phyloP scores from a whole-genome alignment of 2,113 vertebrate species.

The Hyperopisus bebe region DNA sequence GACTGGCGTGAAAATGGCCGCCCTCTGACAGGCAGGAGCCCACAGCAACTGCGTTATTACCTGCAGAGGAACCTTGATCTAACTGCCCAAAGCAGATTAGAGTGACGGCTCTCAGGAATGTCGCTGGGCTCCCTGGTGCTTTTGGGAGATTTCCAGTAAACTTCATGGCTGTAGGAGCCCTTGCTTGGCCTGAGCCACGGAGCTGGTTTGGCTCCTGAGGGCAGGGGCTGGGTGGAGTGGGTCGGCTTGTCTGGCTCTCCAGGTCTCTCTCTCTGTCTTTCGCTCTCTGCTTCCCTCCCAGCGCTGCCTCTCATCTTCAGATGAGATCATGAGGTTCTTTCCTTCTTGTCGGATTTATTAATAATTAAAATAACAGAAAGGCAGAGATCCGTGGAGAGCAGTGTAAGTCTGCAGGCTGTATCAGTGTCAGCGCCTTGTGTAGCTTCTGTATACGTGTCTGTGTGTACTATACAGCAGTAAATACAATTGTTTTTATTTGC shows the following conservation, averaged over 20 bases:
- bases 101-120: neutral
- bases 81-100: neutral
- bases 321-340: neutral
- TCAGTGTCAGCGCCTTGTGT: neutral
- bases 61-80: neutral
- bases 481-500: neutral
- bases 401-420: neutral
- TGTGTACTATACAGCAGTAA: neutral
- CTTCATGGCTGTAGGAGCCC: neutral
- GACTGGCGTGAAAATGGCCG: neutral
- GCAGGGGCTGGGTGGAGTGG: neutral
- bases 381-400: neutral
- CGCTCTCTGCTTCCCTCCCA: constrained; percentile 15
- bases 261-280: constrained; percentile 17
- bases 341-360: constrained; percentile 1
- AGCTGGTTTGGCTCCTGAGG: neutral
- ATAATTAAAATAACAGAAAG: constrained; percentile 15
- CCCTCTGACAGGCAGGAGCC: neutral
- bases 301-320: neutral
- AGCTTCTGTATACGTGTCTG: neutral
- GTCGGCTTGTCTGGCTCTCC: neutral
- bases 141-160: neutral
- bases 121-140: neutral
- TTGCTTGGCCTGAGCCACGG: neutral
- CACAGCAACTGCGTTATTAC: neutral